Evolutionary conservation across 92 coral and sea anemone species (phyloP).

Genomic region (Zoanthus gigantus): DNA sequence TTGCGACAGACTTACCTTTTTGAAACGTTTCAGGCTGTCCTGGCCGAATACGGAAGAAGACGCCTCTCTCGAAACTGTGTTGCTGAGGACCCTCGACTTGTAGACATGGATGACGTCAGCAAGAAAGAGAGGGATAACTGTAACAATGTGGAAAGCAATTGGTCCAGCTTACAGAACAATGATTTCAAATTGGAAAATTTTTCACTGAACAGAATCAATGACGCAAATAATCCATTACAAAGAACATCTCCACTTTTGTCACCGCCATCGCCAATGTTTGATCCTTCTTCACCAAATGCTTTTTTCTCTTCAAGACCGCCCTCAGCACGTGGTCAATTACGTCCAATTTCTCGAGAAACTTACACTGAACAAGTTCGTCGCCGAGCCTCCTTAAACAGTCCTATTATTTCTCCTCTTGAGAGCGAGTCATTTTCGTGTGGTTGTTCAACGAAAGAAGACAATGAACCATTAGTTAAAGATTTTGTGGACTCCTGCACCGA

Average conservation of each 20-base stretch:
- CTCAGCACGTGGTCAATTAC: conserved; percentile 29
- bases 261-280: conserved; percentile 4
- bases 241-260: conserved; percentile 34
- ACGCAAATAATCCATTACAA: neutral
- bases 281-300: neutral
- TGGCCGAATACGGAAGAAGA: conserved; percentile 94
- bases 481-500: conserved; percentile 29
- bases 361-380: neutral
- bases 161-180: neutral
- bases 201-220: neutral
- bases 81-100: conserved; percentile 92
- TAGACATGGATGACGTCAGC: conserved; percentile 82
- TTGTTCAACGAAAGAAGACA: neutral
- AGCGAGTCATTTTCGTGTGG: neutral
- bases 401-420: neutral
- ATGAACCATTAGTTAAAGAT: conserved; percentile 4
- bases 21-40: conserved; percentile 73
- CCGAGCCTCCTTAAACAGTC: conserved; percentile 22
- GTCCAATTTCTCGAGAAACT: conserved; percentile 12
- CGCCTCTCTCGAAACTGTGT: conserved; percentile 90
- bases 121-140: neutral
- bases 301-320: neutral
- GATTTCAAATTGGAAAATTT: conserved; percentile 11
- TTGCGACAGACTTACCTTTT: no score
- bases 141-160: neutral